phyloP scores from a whole-genome alignment of 1,140 invertebrate species.

The Trichonephila clavipes region DNA sequence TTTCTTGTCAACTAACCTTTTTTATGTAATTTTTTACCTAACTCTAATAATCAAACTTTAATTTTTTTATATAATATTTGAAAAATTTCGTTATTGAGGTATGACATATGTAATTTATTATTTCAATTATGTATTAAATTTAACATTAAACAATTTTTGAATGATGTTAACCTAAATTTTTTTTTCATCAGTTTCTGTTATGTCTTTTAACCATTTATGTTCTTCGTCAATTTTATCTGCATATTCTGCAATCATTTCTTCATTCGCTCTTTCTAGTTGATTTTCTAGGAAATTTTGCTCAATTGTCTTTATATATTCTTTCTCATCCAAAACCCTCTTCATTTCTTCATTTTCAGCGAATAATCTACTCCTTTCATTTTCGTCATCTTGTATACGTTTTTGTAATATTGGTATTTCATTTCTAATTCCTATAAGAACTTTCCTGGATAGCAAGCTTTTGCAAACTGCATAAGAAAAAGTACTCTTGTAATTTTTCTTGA shows the following conservation, averaged over 20 bases:
- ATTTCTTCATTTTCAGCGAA: not conserved
- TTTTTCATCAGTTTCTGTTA: not conserved
- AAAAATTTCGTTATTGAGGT: no score
- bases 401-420: slow-evolving; percentile 9
- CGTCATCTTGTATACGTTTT: not conserved
- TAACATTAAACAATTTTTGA: no score
- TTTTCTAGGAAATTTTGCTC: slow-evolving; percentile 29
- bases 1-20: no score
- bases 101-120: no score
- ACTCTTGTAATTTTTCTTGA: slow-evolving; percentile 10
- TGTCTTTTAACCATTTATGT: slow-evolving; percentile 51
- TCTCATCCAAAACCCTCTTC: not conserved
- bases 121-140: no score
- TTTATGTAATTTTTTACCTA: no score
- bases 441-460: slow-evolving; percentile 32
- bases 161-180: no score
- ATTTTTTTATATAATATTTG: no score
- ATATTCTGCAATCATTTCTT: not conserved
- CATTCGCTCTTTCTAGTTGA: slow-evolving; percentile 37
- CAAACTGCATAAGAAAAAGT: slow-evolving; percentile 31
- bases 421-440: not conserved
- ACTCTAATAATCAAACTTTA: no score
- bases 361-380: not conserved
- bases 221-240: slow-evolving; percentile 24
- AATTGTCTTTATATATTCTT: slow-evolving; percentile 1